phyloP scores from a whole-genome alignment of 2,888 invertebrate genomes.

The Nemurella pictetii region DNA sequence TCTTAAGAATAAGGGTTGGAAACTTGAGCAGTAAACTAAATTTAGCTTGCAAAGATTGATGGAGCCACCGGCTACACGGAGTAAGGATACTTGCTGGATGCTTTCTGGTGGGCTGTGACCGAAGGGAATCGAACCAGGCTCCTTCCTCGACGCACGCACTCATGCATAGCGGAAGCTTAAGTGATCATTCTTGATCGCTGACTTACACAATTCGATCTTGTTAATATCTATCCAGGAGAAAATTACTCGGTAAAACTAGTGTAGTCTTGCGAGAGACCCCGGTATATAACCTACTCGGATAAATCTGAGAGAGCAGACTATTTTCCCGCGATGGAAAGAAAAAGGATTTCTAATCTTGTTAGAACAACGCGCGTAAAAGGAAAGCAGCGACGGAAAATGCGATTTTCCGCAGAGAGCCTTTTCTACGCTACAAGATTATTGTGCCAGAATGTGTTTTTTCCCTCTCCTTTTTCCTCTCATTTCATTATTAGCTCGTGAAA shows the following conservation, averaged over 20 bases:
- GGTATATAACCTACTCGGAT: background rate
- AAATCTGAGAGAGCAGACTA: background rate
- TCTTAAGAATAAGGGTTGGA: background rate
- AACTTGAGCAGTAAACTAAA: background rate
- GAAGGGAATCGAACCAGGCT: background rate
- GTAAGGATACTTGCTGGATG: background rate
- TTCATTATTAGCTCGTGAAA: background rate
- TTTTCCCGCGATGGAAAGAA: background rate
- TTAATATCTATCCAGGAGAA: background rate
- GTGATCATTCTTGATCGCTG: background rate
- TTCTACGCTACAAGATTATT: background rate
- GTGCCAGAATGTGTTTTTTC: background rate
- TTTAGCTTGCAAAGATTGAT: background rate
- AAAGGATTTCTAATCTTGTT: background rate
- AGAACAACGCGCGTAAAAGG: background rate
- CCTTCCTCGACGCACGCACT: background rate
- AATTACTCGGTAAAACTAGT: background rate
- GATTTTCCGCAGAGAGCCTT: background rate
- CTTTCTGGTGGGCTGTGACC: too few species aligned
- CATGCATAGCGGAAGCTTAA: background rate
- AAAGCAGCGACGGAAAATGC: background rate
- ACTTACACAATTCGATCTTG: background rate
- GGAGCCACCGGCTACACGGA: background rate
- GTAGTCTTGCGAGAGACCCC: too few species aligned
- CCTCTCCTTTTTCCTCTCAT: background rate